These are phyloP conservation scores for Noctua fimbriata DNA, from an alignment of 2,888 invertebrate species.

Conservation along the genomic window DNA sequence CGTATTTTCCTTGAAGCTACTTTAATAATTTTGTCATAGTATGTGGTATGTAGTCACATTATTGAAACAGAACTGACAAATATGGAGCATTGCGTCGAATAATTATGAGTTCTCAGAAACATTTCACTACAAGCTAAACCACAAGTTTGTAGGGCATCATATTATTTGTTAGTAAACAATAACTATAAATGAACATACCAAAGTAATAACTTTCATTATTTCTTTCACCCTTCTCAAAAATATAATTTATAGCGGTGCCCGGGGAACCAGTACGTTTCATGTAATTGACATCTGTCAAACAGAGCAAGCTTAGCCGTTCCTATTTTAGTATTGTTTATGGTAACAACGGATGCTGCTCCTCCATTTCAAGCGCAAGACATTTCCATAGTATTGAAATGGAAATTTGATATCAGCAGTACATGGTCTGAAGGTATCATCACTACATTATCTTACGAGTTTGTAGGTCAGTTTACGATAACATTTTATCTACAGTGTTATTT, in stretches of 20 bases:
- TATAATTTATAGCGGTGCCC: slow-evolving; percentile 33
- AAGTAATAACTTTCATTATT: slow-evolving; percentile 4
- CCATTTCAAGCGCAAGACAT: slow-evolving; percentile 65
- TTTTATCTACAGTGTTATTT: slow-evolving; percentile 47
- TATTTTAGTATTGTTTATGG: slow-evolving; percentile 87
- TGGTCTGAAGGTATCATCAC: slow-evolving; percentile 22
- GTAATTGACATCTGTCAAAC: slow-evolving; percentile 87
- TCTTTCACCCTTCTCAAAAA: slow-evolving; percentile 13
- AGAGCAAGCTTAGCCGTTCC: slow-evolving; percentile 75
- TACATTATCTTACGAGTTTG: slow-evolving; percentile 40
- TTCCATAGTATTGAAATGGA: slow-evolving; percentile 42
- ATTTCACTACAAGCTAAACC: slow-evolving; percentile 7
- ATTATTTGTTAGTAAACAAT: slow-evolving; percentile 22
- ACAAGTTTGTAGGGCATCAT: slow-evolving; percentile 4
- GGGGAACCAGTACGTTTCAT: slow-evolving; percentile 29
- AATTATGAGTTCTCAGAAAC: slow-evolving; percentile 23
- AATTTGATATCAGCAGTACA: slow-evolving; percentile 47
- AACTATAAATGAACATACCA: background rate
- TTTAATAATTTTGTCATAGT: background rate
- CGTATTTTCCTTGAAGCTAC: background rate
- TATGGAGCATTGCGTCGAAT: slow-evolving; percentile 3
- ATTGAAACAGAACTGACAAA: slow-evolving; percentile 5
- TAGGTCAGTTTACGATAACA: slow-evolving; percentile 57
- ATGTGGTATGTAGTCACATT: background rate
- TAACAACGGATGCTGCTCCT: slow-evolving; percentile 84